phyloP scores from a whole-genome alignment of 2,113 vertebrate species.

The Callorhinus ursinus region DNA sequence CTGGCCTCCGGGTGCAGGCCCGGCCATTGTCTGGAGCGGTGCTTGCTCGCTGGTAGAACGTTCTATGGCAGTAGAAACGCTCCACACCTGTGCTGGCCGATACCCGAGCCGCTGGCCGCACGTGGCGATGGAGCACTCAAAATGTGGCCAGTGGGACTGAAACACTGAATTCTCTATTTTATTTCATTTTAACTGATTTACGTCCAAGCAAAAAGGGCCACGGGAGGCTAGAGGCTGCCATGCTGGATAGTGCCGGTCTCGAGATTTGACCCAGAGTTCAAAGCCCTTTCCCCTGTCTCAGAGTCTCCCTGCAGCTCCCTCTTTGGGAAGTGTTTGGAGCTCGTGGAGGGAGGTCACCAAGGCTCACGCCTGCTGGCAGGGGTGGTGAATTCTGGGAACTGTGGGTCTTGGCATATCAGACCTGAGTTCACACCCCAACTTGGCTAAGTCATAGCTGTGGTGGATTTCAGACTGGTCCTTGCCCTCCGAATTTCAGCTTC shows the following conservation, averaged over 20 bases:
- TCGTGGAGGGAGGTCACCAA: fast-evolving
- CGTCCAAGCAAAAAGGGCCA: fast-evolving
- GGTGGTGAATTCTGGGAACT: fast-evolving
- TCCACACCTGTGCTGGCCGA: fast-evolving
- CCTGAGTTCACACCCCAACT: neutral
- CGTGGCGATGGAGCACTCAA: neutral
- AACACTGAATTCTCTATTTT: neutral
- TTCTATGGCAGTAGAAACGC: fast-evolving
- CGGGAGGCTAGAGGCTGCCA: fast-evolving
- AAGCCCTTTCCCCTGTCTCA: fast-evolving
- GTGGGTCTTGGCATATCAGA: fast-evolving
- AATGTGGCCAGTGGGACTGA: neutral
- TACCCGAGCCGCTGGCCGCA: fast-evolving
- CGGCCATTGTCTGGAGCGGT: fast-evolving
- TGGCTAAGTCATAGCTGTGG: fast-evolving
- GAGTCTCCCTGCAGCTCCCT: neutral
- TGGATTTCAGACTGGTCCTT: fast-evolving
- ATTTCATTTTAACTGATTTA: neutral
- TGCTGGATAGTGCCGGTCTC: fast-evolving
- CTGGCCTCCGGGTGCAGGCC: fast-evolving
- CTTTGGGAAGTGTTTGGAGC: neutral
- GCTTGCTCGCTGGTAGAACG: fast-evolving
- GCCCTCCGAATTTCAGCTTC: too few relatives aligned
- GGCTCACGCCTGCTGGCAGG: neutral
- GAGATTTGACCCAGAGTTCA: neutral